phyloP scores from a whole-genome alignment of 2,113 vertebrate genomes.

The Gallinago paraguaiae region DNA sequence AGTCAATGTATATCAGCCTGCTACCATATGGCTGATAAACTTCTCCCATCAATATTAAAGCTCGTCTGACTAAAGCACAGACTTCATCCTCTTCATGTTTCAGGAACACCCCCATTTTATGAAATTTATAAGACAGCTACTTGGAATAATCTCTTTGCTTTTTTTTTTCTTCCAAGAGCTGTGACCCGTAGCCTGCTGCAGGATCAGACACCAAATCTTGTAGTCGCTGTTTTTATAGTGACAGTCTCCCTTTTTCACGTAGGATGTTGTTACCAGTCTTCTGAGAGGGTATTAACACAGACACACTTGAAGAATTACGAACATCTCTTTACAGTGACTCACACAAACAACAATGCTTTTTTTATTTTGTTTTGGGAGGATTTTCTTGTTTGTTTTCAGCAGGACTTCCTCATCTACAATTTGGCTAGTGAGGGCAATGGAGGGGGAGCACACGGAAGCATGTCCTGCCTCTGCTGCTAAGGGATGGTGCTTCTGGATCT shows the following conservation, averaged over 20 bases:
- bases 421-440: neutral
- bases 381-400: neutral
- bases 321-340: neutral
- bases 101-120: neutral
- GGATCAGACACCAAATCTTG: neutral
- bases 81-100: slow-evolving; percentile 22
- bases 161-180: neutral
- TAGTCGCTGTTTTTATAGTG: neutral
- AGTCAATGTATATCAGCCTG: slow-evolving; percentile 28
- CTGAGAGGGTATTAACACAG: neutral
- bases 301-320: neutral
- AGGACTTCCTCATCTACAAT: neutral
- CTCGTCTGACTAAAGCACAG: slow-evolving; percentile 3
- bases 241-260: neutral
- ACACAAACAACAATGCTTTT: neutral
- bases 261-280: neutral
- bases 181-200: neutral
- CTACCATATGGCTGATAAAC: slow-evolving; percentile 48
- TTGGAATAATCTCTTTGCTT: slow-evolving; percentile 2
- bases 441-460: fast-evolving
- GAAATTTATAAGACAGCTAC: slow-evolving; percentile 10
- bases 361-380: neutral
- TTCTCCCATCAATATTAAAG: slow-evolving; percentile 5
- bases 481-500: neutral
- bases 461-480: neutral